A percentile compares a stretch with the other conserved stretches of the same genome.
Conservation (phyloP, 2,797 vertebrate genomes). For the Mormyrops attenuatus region DNA sequence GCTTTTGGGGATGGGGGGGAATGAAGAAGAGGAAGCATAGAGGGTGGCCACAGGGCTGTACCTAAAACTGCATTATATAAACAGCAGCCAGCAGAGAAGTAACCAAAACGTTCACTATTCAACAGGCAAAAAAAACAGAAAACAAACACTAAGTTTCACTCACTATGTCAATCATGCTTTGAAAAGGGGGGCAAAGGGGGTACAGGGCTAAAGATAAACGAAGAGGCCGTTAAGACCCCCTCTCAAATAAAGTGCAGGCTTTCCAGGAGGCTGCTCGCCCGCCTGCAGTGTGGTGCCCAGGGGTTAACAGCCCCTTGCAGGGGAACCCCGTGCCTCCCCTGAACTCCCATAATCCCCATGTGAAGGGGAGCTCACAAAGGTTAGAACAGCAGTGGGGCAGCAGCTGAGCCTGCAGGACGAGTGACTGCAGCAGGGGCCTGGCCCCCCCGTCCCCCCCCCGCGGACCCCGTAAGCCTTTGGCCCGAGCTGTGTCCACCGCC, state of each 20-base stretch:
- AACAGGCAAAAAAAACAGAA: conserved; percentile 64
- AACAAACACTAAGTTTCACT: conserved; percentile 16
- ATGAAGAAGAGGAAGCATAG: conserved; percentile 34
- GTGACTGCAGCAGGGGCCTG: not conserved
- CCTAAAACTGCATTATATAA: conserved; percentile 85
- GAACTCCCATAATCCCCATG: conserved; percentile 87
- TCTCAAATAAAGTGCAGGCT: conserved; percentile 76
- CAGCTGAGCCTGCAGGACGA: not conserved
- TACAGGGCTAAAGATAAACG: conserved; percentile 62
- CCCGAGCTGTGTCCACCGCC: conserved; percentile 38
- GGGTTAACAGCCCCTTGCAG: conserved; percentile 84
- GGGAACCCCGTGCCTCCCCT: conserved; percentile 79
- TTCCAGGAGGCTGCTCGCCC: conserved; percentile 69
- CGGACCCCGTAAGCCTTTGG: conserved; percentile 32
- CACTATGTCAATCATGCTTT: conserved; percentile 73
- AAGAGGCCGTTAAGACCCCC: conserved; percentile 84
- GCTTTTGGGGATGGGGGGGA: not conserved
- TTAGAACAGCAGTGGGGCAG: conserved; percentile 70
- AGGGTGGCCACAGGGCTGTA: conserved; percentile 68
- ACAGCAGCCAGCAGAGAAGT: conserved; percentile 88
- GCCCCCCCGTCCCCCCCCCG: not conserved
- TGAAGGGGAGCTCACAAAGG: conserved; percentile 87
- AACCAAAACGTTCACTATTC: conserved; percentile 62
- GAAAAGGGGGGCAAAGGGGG: conserved; percentile 74
- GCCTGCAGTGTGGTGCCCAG: conserved; percentile 74